phyloP scores from a whole-genome alignment of 2,888 invertebrate genomes.

The Andrena hattorfiana region DNA sequence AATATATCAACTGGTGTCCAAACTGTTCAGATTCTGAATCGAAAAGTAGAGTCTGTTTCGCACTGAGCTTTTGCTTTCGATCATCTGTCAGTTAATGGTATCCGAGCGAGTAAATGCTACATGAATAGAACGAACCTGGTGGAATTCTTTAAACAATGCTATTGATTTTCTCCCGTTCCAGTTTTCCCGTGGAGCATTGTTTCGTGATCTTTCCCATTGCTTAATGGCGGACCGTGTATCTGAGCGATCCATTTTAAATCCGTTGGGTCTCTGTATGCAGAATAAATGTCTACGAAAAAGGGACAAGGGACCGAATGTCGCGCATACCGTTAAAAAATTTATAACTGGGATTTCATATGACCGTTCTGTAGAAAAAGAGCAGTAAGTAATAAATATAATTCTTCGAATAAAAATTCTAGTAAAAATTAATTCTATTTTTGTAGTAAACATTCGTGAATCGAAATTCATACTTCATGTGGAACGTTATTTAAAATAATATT shows the following conservation, averaged over 20 bases:
- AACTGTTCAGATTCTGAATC: not conserved
- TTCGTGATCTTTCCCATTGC: constrained; percentile 13
- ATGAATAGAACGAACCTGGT: not conserved
- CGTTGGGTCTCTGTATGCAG: not conserved
- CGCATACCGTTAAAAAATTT: not conserved
- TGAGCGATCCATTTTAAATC: constrained; percentile 2
- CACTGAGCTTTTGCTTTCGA: not conserved
- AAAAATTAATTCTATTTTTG: too few relatives aligned
- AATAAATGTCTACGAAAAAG: not conserved
- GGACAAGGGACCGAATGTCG: not conserved
- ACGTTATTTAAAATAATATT: not conserved
- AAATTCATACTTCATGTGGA: not conserved
- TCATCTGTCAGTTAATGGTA: constrained; percentile 8
- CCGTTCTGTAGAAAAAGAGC: too few relatives aligned
- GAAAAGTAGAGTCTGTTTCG: not conserved
- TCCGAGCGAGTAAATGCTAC: constrained; percentile 6
- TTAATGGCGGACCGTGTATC: not conserved
- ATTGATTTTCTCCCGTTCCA: constrained; percentile 23
- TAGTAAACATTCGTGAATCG: not conserved
- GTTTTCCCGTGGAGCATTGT: constrained; percentile 8
- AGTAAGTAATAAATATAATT: too few relatives aligned
- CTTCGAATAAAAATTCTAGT: too few relatives aligned
- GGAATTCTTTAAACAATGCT: constrained; percentile 33
- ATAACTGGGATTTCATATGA: not conserved
- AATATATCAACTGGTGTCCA: too few relatives aligned